Evolutionary conservation across 2,797 vertebrate genomes (phyloP).

Genomic region (Streptopelia turtur): DNA sequence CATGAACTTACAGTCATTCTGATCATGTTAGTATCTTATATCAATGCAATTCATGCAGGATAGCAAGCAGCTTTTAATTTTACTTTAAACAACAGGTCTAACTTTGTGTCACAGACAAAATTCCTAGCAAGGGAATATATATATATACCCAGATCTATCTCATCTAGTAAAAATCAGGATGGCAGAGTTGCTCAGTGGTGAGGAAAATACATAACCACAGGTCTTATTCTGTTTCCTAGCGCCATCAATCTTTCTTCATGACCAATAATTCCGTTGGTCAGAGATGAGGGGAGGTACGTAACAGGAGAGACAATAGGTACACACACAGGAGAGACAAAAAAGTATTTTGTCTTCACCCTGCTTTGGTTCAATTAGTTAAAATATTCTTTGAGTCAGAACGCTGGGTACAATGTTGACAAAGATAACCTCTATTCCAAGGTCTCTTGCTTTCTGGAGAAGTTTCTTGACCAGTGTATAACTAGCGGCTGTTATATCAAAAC

Average conservation of each 20-base stretch:
- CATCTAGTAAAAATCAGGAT: background rate
- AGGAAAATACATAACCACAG: background rate
- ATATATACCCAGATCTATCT: background rate
- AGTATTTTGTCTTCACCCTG: background rate
- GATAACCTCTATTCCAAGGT: background rate
- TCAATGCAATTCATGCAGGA: background rate
- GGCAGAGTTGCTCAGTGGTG: background rate
- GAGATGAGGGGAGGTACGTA: background rate
- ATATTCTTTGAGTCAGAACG: background rate
- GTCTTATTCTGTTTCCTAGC: background rate
- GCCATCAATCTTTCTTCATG: background rate
- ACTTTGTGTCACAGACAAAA: background rate
- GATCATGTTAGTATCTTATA: background rate
- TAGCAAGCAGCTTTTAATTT: background rate
- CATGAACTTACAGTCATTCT: background rate
- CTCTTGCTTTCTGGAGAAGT: background rate
- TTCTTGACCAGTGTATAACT: background rate
- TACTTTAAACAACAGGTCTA: background rate
- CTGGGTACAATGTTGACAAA: background rate
- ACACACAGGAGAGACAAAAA: background rate
- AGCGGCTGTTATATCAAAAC: background rate
- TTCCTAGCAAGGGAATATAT: background rate
- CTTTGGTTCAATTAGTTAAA: background rate
- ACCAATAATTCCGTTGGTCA: background rate
- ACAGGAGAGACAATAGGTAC: background rate